Evolutionary conservation across 2,888 invertebrate species (phyloP).

Genomic region (Harpalus rufipes): DNA sequence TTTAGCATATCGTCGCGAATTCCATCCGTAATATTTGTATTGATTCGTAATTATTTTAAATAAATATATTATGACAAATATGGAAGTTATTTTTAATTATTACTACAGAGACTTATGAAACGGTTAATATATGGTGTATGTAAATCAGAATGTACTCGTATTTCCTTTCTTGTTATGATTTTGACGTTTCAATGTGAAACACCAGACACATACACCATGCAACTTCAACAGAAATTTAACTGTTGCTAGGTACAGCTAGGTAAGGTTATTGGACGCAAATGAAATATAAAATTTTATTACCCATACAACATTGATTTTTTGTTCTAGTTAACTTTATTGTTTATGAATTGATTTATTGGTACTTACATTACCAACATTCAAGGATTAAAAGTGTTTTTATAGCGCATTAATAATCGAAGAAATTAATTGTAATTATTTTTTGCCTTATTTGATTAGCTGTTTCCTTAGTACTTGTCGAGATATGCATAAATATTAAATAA

Average conservation of each 20-base stretch:
- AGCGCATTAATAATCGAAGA: neutral
- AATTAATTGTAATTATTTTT: slow-evolving; percentile 25
- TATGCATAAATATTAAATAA: slow-evolving; percentile 16
- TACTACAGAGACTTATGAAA: too few relatives aligned
- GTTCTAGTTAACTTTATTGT: slow-evolving; percentile 26
- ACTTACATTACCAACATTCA: neutral
- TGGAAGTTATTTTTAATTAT: too few relatives aligned
- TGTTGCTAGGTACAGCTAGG: neutral
- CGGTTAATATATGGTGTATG: too few relatives aligned
- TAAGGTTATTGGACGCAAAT: slow-evolving; percentile 30
- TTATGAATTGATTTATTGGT: slow-evolving; percentile 14
- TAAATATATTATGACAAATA: too few relatives aligned
- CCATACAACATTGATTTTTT: slow-evolving; percentile 14
- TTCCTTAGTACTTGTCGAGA: neutral
- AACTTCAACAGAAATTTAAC: neutral
- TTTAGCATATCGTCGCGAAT: too few relatives aligned
- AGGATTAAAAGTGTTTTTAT: slow-evolving; percentile 20
- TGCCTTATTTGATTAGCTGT: neutral
- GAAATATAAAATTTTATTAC: slow-evolving; percentile 36
- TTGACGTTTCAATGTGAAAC: neutral
- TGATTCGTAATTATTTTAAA: too few relatives aligned
- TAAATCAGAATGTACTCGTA: too few relatives aligned
- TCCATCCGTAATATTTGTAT: too few relatives aligned
- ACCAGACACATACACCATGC: neutral
- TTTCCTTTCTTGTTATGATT: too few relatives aligned